These are phyloP conservation scores for Drosophila yooni DNA, from an alignment of 2,888 invertebrate species.

Conservation along the genomic window DNA sequence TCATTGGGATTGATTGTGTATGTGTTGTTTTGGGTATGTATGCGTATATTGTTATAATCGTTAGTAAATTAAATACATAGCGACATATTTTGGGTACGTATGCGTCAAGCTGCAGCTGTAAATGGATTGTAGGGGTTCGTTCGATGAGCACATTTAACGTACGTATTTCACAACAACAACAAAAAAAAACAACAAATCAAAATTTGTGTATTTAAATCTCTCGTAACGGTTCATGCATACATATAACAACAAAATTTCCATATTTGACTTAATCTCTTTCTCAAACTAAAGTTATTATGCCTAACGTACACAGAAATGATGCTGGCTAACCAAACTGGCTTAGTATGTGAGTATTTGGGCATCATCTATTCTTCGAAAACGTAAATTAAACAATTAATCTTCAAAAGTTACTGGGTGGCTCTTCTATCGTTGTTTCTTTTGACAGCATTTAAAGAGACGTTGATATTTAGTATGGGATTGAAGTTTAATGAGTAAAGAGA, in stretches of 20 bases:
- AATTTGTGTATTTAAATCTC: constrained; percentile 39
- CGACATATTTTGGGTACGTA: constrained; percentile 52
- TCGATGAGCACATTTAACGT: constrained; percentile 53
- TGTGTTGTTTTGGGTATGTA: constrained; percentile 48
- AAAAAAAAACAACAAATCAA: constrained; percentile 41
- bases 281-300: constrained; percentile 48
- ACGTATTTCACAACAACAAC: constrained; percentile 44
- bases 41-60: constrained; percentile 42
- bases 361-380: constrained; percentile 16
- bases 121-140: constrained; percentile 46
- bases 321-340: constrained; percentile 49
- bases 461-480: constrained; percentile 53
- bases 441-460: constrained; percentile 55
- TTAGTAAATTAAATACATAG: constrained; percentile 36
- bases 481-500: constrained; percentile 22
- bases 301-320: constrained; percentile 42
- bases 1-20: constrained; percentile 32
- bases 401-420: constrained; percentile 31
- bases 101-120: constrained; percentile 43
- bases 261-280: constrained; percentile 60
- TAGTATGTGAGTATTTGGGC: constrained; percentile 58
- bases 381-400: constrained; percentile 14
- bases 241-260: constrained; percentile 26
- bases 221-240: constrained; percentile 44
- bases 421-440: constrained; percentile 69